phyloP scores from a whole-genome alignment of 2,797 vertebrate species.

The Odontamblyopus rebecca region DNA sequence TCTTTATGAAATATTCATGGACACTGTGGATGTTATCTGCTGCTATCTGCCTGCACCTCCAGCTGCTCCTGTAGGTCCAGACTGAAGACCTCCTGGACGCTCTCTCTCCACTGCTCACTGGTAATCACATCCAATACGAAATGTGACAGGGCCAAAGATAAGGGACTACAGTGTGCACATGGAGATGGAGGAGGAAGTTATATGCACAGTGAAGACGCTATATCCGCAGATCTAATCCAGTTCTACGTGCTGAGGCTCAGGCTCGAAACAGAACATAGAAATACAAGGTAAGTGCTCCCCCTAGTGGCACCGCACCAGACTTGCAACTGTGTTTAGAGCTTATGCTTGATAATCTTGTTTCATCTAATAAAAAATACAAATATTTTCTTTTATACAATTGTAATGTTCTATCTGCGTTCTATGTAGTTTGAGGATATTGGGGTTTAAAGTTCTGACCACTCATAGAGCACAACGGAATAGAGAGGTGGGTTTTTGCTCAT shows the following conservation, averaged over 20 bases:
- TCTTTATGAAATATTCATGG: conserved; percentile 67
- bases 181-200: not conserved
- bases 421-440: too few species aligned
- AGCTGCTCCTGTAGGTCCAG: conserved; percentile 5
- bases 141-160: not conserved
- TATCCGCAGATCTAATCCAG: not conserved
- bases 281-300: not conserved
- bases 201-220: not conserved
- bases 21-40: conserved; percentile 51
- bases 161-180: not conserved
- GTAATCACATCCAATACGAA: not conserved
- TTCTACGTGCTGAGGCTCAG: not conserved
- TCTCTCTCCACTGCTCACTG: not conserved
- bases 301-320: not conserved
- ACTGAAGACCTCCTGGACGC: conserved; percentile 1
- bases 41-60: conserved; percentile 31
- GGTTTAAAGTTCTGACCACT: too few species aligned
- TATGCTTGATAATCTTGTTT: not conserved
- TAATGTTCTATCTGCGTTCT: too few species aligned
- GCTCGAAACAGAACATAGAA: not conserved
- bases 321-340: not conserved
- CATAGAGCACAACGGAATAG: too few species aligned
- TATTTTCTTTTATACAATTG: not conserved
- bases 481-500: too few species aligned
- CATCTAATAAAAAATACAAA: not conserved